Evolutionary conservation across 1,140 invertebrate species (phyloP), one percentile per base, ranked within the genome.

Genomic region (Asobara japonica): DNA sequence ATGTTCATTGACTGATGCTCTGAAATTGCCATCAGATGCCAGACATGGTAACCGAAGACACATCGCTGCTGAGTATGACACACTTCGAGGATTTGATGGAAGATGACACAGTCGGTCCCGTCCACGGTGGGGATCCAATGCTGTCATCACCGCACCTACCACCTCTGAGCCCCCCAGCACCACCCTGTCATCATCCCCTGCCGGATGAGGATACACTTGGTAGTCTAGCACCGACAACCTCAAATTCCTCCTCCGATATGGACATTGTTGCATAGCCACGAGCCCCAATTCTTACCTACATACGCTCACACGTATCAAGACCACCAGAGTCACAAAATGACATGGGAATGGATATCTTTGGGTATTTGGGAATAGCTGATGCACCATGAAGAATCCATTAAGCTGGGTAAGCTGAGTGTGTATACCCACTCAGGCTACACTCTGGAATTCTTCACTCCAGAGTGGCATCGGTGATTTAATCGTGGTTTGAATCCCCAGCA

Each of bases 31-130:
- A 62, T 33, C 78, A 90, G 89, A 89, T 90, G 79, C 89, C 89
- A 22, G 90, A 91, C 65, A 83, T 90, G 13, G 86, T 90, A 30
- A 81, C 85, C 8, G 89, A 89, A 18, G 90, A 87, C 16, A 77
- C 85, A 8, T 74, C 90, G 29, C 87, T 87, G 18, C 84, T 94
- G 64, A 92, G 90, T 77, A 88, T 93, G 73, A 90, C 92, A 71
- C 91, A 93, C 72, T 91, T 94, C 72, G 93, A 94, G 76, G 93
- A 95, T 84, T 87, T 94, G 65, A 94, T 95, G 93, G 93, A 94
- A 76, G 94, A 95, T 77, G 94, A 95, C 78, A 91, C 92, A 13
- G 89, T 89, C 65, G 88, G 86, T 45, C 89, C 91, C 0, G 89
- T 92, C 1, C 89, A 90, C 71, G 86, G 89, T 71, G 91, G 91